Percentiles rank a stretch among this genome's conserved stretches.
Conservation (phyloP, 2,113 vertebrate genomes). For the Micronycteris hirsuta region DNA sequence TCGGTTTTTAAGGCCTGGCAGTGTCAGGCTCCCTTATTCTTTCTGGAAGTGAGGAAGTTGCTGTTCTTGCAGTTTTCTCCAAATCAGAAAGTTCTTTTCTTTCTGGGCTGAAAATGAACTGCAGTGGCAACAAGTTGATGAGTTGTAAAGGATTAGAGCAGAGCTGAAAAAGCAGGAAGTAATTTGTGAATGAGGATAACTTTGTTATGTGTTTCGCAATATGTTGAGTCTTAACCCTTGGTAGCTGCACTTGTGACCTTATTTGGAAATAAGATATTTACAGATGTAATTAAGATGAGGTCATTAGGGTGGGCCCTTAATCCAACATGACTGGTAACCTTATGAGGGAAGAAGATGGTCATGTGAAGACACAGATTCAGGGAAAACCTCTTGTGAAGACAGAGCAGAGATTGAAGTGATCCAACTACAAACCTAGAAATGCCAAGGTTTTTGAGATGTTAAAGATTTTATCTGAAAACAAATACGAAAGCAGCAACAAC, state of each 20-base stretch:
- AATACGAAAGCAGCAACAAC: too few species aligned
- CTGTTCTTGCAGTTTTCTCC: too few species aligned
- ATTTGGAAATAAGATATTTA: neutral
- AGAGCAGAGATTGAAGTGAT: neutral
- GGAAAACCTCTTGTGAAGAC: neutral
- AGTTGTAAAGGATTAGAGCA: neutral
- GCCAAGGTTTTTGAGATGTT: neutral
- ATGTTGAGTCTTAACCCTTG: neutral
- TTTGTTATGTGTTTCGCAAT: neutral
- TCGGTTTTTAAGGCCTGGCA: too few species aligned
- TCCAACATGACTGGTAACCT: neutral
- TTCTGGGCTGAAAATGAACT: neutral
- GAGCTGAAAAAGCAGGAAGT: neutral
- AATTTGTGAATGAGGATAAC: neutral
- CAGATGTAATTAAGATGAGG: neutral
- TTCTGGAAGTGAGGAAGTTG: too few species aligned
- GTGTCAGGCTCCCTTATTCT: too few species aligned
- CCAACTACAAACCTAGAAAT: neutral
- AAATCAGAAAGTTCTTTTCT: constrained; percentile 34
- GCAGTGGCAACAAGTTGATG: neutral
- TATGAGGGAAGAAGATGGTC: neutral
- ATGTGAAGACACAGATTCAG: neutral
- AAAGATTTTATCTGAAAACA: too few species aligned
- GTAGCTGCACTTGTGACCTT: neutral
- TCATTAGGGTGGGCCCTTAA: neutral